Evolutionary conservation across 92 coral and sea anemone genomes (phyloP).

Genomic region (Anthopleura xanthogrammica): DNA sequence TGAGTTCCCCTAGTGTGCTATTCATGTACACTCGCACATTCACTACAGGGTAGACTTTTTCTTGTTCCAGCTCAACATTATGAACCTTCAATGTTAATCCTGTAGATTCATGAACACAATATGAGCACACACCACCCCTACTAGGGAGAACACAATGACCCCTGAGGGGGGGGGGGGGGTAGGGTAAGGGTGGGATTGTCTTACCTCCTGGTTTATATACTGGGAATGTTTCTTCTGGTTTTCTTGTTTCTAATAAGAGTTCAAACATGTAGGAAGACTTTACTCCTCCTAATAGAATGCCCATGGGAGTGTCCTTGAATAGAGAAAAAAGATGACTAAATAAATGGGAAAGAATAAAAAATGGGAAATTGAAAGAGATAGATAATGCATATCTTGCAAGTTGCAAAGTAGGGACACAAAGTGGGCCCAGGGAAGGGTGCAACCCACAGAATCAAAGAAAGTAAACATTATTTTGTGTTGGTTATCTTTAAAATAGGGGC

Average conservation of each 20-base stretch:
- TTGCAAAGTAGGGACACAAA: too few species aligned
- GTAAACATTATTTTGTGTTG: too few species aligned
- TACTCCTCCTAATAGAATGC: slow-evolving; percentile 74
- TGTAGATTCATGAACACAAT: neutral
- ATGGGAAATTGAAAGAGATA: neutral
- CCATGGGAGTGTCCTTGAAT: slow-evolving; percentile 73
- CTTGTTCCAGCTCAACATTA: slow-evolving; percentile 61
- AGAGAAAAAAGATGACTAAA: neutral
- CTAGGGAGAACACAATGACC: neutral
- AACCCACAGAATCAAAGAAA: too few species aligned
- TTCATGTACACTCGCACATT: slow-evolving; percentile 64
- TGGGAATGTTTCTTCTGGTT: slow-evolving; percentile 56
- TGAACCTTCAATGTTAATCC: slow-evolving; percentile 84
- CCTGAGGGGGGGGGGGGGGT: neutral
- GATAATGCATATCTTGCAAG: too few species aligned
- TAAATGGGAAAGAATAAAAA: slow-evolving; percentile 3
- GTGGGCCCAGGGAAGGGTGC: too few species aligned
- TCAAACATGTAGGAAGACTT: slow-evolving; percentile 83
- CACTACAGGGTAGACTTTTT: slow-evolving; percentile 55
- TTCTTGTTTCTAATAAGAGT: slow-evolving; percentile 82
- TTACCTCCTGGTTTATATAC: slow-evolving; percentile 83
- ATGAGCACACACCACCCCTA: neutral
- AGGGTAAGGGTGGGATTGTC: neutral
- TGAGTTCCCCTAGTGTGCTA: slow-evolving; percentile 56
- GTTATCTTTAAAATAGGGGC: too few species aligned